Evolutionary conservation across 1,140 invertebrate genomes (phyloP).

Genomic region (Bombus haemorrhoidalis): DNA sequence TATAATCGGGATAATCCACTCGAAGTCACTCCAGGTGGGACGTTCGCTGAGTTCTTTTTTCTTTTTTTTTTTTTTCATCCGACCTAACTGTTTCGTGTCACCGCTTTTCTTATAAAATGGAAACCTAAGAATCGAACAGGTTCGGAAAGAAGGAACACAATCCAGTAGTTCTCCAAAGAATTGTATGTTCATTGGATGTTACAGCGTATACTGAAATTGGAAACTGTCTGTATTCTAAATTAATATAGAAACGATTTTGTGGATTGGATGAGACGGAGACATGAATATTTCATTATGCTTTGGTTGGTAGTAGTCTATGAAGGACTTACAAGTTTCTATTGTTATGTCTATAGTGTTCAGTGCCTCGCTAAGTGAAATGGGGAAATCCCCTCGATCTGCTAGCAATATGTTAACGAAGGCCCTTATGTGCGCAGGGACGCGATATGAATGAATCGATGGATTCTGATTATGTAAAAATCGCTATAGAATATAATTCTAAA

Average conservation of each 20-base stretch:
- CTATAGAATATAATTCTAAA: not conserved
- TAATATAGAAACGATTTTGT: no score
- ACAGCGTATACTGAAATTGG: no score
- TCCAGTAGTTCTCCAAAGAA: not conserved
- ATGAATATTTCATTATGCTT: no score
- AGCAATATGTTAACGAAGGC: no score
- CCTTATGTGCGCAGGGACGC: no score
- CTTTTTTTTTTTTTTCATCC: not conserved
- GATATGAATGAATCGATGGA: not conserved
- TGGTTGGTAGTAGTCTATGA: no score
- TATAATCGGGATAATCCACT: slow-evolving; percentile 7
- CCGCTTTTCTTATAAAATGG: not conserved
- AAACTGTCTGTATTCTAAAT: no score
- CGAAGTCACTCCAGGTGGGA: not conserved
- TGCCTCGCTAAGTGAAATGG: no score
- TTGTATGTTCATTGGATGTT: not conserved
- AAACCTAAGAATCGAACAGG: not conserved
- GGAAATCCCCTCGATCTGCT: no score
- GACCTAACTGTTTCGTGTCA: not conserved
- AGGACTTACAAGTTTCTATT: no score
- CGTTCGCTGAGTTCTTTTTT: not conserved
- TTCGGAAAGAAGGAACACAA: not conserved
- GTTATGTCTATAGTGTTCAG: no score
- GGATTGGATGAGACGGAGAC: no score
- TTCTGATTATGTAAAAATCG: not conserved